Conservation (phyloP, 2,113 vertebrate species). For the Anarhynchus alexandrinus region DNA sequence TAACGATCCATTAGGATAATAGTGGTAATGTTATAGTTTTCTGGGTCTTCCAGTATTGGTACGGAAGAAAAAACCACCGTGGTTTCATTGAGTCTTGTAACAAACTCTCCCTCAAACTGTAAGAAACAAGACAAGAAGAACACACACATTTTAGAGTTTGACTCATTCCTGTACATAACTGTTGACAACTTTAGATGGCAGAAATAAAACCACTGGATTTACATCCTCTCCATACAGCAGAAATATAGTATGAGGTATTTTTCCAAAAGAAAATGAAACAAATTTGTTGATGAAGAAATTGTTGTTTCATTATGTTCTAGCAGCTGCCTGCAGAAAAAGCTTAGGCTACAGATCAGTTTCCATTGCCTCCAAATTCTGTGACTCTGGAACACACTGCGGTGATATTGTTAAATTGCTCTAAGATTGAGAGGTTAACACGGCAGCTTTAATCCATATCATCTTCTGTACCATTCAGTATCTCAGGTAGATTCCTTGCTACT, state of each 20-base stretch:
- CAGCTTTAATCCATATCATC: background rate
- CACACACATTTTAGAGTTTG: background rate
- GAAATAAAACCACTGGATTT: background rate
- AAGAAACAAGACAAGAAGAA: constrained; percentile 26
- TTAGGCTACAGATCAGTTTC: background rate
- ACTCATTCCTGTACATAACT: background rate
- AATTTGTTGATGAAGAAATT: background rate
- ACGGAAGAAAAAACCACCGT: constrained; percentile 83
- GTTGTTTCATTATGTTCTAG: background rate
- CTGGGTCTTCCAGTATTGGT: constrained; percentile 69
- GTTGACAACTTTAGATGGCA: background rate
- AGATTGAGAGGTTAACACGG: background rate
- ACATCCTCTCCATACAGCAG: background rate
- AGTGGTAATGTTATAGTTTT: constrained; percentile 75
- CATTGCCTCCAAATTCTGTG: background rate
- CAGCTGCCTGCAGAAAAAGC: background rate
- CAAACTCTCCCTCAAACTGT: constrained; percentile 69
- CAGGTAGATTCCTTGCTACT: background rate
- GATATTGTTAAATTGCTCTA: background rate
- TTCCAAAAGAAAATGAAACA: background rate
- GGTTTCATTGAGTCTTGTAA: constrained; percentile 76
- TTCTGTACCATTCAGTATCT: background rate
- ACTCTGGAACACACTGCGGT: background rate
- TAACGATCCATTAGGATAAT: constrained; percentile 84
- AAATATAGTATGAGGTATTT: background rate